Evolutionary conservation across 1,140 invertebrate genomes (phyloP).

Genomic region (Phthorimaea operculella): DNA sequence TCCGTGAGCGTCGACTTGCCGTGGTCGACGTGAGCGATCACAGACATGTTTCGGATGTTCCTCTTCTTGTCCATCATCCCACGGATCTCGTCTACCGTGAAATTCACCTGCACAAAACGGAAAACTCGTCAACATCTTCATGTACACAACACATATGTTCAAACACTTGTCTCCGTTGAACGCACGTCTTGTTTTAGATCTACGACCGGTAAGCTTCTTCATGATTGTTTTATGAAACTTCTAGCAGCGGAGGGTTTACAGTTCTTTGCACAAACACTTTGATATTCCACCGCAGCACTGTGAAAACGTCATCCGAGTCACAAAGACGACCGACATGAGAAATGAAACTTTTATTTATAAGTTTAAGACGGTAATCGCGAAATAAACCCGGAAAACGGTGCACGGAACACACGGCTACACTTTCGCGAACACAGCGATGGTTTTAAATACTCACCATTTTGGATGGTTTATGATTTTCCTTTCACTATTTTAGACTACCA

Average conservation of each 20-base stretch:
- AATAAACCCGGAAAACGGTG: constrained; percentile 42
- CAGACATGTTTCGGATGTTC: constrained; percentile 99
- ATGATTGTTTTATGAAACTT: not conserved
- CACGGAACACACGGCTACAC: constrained; percentile 27
- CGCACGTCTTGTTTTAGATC: constrained; percentile 32
- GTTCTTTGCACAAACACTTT: constrained; percentile 29
- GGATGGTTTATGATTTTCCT: constrained; percentile 84
- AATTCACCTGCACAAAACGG: constrained; percentile 91
- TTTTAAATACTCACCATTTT: constrained; percentile 79
- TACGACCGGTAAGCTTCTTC: not conserved
- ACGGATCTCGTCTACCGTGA: constrained; percentile 99
- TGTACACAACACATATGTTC: constrained; percentile 37
- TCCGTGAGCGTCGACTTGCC: constrained; percentile 99
- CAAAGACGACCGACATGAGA: constrained; percentile 42
- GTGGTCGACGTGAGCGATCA: constrained; percentile 99
- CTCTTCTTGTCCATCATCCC: constrained; percentile 99
- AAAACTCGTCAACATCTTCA: constrained; percentile 35
- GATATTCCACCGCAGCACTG: constrained; percentile 35
- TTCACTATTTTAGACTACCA: constrained; percentile 76
- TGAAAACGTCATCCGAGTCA: constrained; percentile 56
- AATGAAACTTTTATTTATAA: constrained; percentile 28
- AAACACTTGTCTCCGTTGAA: constrained; percentile 25
- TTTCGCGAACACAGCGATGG: constrained; percentile 38
- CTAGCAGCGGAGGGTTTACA: not conserved
- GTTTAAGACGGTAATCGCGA: constrained; percentile 33